Conservation (phyloP, 2,888 invertebrate genomes). For the Napeogenes sylphis region DNA sequence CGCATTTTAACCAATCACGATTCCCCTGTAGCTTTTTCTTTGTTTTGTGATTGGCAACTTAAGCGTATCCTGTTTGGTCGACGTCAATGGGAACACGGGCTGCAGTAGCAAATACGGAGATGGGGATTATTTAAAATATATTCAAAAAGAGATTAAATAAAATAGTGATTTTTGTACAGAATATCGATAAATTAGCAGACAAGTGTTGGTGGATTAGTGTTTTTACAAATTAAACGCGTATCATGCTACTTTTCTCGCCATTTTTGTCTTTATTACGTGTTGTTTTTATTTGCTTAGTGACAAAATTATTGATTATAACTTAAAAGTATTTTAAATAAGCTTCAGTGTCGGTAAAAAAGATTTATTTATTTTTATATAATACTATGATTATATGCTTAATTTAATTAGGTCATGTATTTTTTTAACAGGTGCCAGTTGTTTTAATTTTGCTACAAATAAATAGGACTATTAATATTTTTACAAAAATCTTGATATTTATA, state of each 20-base stretch:
- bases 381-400: neutral
- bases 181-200: constrained; percentile 15
- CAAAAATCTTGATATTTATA: too few relatives aligned
- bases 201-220: constrained; percentile 25
- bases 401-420: too few relatives aligned
- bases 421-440: too few relatives aligned
- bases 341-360: neutral
- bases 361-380: neutral
- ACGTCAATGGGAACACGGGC: constrained; percentile 29
- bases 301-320: constrained; percentile 41
- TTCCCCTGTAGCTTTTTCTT: constrained; percentile 21
- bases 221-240: constrained; percentile 11
- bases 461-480: too few relatives aligned
- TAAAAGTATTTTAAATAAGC: constrained; percentile 17
- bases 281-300: constrained; percentile 38
- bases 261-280: constrained; percentile 25
- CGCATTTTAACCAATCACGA: constrained; percentile 28
- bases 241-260: constrained; percentile 14
- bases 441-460: too few relatives aligned
- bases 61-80: constrained; percentile 25
- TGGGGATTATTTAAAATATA: constrained; percentile 27
- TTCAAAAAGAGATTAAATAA: constrained; percentile 16
- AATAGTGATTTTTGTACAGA: constrained; percentile 23
- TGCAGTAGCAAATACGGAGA: constrained; percentile 28
- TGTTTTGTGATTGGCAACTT: constrained; percentile 25